These are phyloP conservation scores for Agrochola macilenta DNA, from an alignment of 2,888 invertebrate species.

Conservation along the genomic window DNA sequence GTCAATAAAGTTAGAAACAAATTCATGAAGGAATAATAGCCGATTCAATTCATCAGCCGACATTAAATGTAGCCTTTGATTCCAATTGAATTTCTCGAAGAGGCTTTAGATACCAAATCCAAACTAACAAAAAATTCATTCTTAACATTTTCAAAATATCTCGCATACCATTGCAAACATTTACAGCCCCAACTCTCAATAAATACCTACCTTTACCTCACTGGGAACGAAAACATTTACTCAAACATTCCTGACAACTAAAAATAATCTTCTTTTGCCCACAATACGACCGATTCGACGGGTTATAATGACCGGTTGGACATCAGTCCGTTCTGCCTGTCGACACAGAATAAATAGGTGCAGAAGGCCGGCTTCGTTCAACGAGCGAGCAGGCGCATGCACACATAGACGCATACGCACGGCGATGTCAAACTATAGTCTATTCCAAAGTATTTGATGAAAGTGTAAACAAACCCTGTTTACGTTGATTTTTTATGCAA, in stretches of 20 bases:
- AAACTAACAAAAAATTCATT: not conserved
- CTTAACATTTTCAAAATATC: not conserved
- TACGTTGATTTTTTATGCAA: too few species aligned
- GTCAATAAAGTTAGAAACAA: not conserved
- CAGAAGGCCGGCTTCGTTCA: not conserved
- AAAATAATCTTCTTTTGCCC: slow-evolving; percentile 50
- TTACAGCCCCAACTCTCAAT: slow-evolving; percentile 30
- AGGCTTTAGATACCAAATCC: not conserved
- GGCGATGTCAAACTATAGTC: not conserved
- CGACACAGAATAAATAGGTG: not conserved
- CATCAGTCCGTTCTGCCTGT: slow-evolving; percentile 21
- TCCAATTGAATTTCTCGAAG: not conserved
- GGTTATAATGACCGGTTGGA: slow-evolving; percentile 51
- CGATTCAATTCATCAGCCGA: not conserved
- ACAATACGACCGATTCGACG: slow-evolving; percentile 13
- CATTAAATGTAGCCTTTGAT: not conserved
- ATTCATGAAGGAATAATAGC: not conserved
- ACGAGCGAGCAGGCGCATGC: not conserved
- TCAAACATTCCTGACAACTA: slow-evolving; percentile 31
- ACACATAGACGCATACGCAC: not conserved
- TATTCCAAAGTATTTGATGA: too few species aligned
- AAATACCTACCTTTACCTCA: slow-evolving; percentile 34
- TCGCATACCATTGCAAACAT: slow-evolving; percentile 11
- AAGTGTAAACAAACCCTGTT: too few species aligned
- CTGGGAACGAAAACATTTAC: slow-evolving; percentile 40